Evolutionary conservation across 2,113 vertebrate species (phyloP), one percentile per base, ranked within the genome.

Genomic region (Pseudolaguvia tuberculata): DNA sequence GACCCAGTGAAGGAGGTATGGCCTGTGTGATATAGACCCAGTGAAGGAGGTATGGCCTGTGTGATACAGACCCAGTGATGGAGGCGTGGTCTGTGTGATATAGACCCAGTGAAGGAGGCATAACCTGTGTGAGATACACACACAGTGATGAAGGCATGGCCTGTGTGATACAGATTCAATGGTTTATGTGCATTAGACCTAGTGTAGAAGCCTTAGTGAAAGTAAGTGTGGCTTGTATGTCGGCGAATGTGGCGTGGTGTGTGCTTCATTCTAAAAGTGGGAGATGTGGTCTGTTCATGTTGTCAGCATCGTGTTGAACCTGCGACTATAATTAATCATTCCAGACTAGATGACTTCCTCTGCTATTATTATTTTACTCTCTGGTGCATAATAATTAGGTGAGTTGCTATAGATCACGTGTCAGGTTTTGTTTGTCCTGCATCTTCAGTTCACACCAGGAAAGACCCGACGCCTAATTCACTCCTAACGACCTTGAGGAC

Each of bases 401-500:
- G 2, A 6, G 20, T 58, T 15, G 5, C 15, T n/a, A 4, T 12
- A 31, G 8, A n/a, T 17, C 62, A 66, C 42, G 56, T 61, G 67
- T 17, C 70, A 4, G 20, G 21, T 62, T 63, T 25, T 77, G 68
- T 45, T 71, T 58, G 45, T 55, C 55, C 69, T 14, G n/a, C 53
- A 27, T 70, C 35, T 59, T 65, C 61, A 65, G 35, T 18, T 65
- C 35, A 65, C 35, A 17, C n/a, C n/a, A 4, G 45, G 2, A 15
- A 67, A 50, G 45, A 67, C 63, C 45, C 20, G 45, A 15, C 23
- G 23, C 45, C 76, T 63, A 53, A 85, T 83, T 76, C 74, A 75
- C 71, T 65, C 71, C 76, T 80, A 76, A 81, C 81, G 76, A 85
- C 79, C 73, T 73, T 78, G 75, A 72, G 48, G 45, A 82, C 77